phyloP scores from a whole-genome alignment of 2,113 vertebrate genomes.

The Eira barbara region DNA sequence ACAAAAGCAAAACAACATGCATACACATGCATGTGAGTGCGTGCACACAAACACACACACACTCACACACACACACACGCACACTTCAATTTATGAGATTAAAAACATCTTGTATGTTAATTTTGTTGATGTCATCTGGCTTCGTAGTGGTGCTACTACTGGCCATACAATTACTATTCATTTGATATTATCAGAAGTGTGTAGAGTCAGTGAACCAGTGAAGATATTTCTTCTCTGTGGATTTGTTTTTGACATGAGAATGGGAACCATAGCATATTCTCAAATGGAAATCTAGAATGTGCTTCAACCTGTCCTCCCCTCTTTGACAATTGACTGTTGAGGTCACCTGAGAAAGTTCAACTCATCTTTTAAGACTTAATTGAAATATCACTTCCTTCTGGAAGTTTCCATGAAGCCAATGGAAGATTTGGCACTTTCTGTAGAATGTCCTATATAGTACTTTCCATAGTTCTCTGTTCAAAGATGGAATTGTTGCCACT shows the following conservation, averaged over 20 bases:
- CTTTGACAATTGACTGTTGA: neutral
- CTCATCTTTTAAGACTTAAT: neutral
- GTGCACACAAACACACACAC: neutral
- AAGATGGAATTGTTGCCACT: neutral
- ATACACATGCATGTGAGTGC: accelerated
- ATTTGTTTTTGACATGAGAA: neutral
- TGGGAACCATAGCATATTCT: neutral
- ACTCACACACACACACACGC: neutral
- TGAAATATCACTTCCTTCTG: neutral
- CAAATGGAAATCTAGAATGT: neutral
- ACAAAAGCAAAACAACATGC: neutral
- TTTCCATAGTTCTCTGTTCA: neutral
- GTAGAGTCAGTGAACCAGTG: neutral
- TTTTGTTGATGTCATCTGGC: neutral
- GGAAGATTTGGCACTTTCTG: neutral
- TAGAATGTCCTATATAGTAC: neutral
- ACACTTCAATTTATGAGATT: neutral
- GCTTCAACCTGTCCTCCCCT: neutral
- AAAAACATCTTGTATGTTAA: neutral
- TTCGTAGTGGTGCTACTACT: neutral
- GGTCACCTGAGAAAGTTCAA: neutral
- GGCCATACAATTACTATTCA: neutral
- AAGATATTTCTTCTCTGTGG: neutral
- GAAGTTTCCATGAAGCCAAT: neutral
- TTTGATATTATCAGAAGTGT: neutral